A percentile compares a stretch with the other conserved stretches of the same genome.
phyloP scores from a whole-genome alignment of 2,888 invertebrate genomes.

The Aphodius granarius region DNA sequence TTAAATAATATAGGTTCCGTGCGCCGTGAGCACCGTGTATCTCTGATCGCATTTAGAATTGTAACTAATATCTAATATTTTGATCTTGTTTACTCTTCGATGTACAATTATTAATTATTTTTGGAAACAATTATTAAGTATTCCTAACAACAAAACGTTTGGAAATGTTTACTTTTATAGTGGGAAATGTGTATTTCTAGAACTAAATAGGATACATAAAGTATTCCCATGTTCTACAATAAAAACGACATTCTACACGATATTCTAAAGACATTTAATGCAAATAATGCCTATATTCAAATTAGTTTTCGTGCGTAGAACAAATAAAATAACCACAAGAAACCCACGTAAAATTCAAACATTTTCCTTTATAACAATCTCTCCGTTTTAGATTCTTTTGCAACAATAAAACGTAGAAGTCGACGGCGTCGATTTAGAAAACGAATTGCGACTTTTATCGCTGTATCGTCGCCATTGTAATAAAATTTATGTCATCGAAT shows the following conservation, averaged over 20 bases:
- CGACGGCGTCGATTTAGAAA: not conserved
- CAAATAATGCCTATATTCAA: not conserved
- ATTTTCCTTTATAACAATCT: not conserved
- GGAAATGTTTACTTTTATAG: no score
- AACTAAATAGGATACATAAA: no score
- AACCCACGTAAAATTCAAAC: not conserved
- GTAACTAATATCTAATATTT: not conserved
- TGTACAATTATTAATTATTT: no score
- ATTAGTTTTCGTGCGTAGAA: not conserved
- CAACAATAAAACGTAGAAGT: not conserved
- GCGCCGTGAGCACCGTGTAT: not conserved
- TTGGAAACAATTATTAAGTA: no score
- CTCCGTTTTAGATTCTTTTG: not conserved
- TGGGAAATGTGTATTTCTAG: no score
- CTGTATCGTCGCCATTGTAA: not conserved
- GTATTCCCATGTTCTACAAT: no score
- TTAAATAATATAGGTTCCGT: not conserved
- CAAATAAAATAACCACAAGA: not conserved
- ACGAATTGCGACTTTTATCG: not conserved
- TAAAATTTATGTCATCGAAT: not conserved
- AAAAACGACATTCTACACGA: no score
- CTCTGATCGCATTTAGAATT: not conserved
- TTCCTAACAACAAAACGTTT: no score
- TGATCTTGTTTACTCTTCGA: not conserved
- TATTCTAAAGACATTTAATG: no score